Percentiles rank a stretch among this genome's conserved stretches.
Conservation (phyloP, 2,797 vertebrate genomes). For the Pelochelys cantorii region DNA sequence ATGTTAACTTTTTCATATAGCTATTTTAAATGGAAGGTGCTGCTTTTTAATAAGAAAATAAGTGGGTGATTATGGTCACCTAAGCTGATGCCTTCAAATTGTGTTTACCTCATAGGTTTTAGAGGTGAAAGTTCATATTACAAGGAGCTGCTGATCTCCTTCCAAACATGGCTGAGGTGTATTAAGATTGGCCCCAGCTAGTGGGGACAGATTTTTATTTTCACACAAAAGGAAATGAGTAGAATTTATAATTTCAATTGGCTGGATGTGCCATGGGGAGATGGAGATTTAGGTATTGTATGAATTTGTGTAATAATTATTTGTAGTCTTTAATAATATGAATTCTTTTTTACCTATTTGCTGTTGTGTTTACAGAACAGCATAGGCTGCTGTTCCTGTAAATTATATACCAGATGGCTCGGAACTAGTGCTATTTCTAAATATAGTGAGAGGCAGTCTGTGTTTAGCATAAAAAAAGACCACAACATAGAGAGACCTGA, state of each 20-base stretch:
- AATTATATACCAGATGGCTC: conserved; percentile 63
- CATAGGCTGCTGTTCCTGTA: conserved; percentile 33
- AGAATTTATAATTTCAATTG: conserved; percentile 85
- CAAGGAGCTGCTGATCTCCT: conserved; percentile 45
- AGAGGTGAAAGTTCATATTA: conserved; percentile 59
- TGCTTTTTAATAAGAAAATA: background rate
- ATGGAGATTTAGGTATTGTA: conserved; percentile 93
- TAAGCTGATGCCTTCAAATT: background rate
- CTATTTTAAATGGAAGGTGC: background rate
- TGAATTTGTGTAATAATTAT: conserved; percentile 21
- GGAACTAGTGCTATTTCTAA: conserved; percentile 70
- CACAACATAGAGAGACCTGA: background rate
- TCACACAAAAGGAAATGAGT: conserved; percentile 82
- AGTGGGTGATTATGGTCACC: background rate
- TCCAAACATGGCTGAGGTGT: conserved; percentile 58
- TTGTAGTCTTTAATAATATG: background rate
- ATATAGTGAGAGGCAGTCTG: conserved; percentile 58
- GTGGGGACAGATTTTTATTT: conserved; percentile 65
- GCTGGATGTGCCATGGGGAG: conserved; percentile 93
- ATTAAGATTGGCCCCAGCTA: conserved; percentile 31
- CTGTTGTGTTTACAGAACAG: conserved; percentile 60
- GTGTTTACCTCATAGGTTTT: conserved; percentile 40
- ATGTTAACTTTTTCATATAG: background rate
- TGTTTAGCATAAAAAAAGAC: conserved; percentile 28
- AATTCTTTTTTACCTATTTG: conserved; percentile 11